Percentiles rank a stretch among this genome's conserved stretches.
Conservation (phyloP, 2,797 vertebrate genomes). For the Gastrophryne carolinensis region DNA sequence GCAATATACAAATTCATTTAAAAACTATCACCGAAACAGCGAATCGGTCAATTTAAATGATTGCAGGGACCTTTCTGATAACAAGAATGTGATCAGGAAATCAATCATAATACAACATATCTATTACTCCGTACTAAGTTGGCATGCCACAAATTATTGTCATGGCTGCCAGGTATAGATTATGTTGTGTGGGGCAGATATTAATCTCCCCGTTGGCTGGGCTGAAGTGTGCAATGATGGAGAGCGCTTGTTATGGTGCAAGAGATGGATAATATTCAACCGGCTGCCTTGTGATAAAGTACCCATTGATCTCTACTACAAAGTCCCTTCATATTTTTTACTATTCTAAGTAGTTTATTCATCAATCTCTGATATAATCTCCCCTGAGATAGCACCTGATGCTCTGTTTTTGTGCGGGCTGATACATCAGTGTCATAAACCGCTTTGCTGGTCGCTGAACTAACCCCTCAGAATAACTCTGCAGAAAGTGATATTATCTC, state of each 20-base stretch:
- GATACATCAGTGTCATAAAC: conserved; percentile 42
- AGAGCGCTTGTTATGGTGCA: conserved; percentile 37
- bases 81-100: conserved; percentile 5
- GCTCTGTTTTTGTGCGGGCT: conserved; percentile 22
- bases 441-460: conserved; percentile 15
- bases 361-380: conserved; percentile 43
- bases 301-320: conserved; percentile 33
- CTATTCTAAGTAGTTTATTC: conserved; percentile 22
- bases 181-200: conserved; percentile 14
- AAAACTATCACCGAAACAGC: neutral
- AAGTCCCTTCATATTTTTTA: conserved; percentile 32
- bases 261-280: conserved; percentile 40
- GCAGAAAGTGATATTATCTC: conserved; percentile 6
- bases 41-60: conserved; percentile 17
- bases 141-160: conserved; percentile 45
- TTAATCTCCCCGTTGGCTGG: conserved; percentile 17
- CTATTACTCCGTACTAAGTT: conserved; percentile 42
- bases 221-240: conserved; percentile 38
- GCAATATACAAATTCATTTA: neutral
- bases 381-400: conserved; percentile 15
- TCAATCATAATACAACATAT: conserved; percentile 33
- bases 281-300: conserved; percentile 36
- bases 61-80: conserved; percentile 8
- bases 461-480: neutral
- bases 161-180: conserved; percentile 36